Percentiles rank a stretch among this genome's conserved stretches.
phyloP scores from a whole-genome alignment of 1,140 invertebrate genomes.

The Periplaneta americana region DNA sequence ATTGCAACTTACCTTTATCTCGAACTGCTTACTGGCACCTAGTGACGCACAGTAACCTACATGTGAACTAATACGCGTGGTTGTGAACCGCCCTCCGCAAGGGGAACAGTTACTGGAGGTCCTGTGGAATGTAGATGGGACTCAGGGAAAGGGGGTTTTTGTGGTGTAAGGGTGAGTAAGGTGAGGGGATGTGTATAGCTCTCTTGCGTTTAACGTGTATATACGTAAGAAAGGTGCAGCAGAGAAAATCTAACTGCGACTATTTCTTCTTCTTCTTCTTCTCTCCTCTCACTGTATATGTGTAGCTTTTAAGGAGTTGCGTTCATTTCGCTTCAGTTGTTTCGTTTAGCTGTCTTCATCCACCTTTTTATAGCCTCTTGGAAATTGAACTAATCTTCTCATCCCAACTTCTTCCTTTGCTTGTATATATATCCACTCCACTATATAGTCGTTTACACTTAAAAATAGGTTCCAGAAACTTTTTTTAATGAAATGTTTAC shows the following conservation, averaged over 20 bases:
- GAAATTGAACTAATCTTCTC: slow-evolving; percentile 9
- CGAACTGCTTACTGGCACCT: no score
- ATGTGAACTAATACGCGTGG: no score
- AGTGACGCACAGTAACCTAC: no score
- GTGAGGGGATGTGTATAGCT: background rate
- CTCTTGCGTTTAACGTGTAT: background rate
- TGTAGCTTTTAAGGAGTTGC: background rate
- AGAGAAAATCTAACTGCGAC: background rate
- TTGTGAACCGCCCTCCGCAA: background rate
- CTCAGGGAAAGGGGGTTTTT: background rate
- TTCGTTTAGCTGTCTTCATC: slow-evolving; percentile 9
- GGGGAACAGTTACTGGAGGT: background rate
- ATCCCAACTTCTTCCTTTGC: background rate
- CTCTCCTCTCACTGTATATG: background rate
- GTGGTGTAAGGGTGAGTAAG: no score
- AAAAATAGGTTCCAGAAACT: background rate
- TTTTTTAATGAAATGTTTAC: background rate
- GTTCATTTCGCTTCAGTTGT: background rate
- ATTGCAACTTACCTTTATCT: no score
- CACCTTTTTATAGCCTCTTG: slow-evolving; percentile 7
- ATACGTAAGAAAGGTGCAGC: background rate
- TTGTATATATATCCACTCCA: background rate
- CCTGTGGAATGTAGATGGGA: background rate
- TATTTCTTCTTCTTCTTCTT: background rate
- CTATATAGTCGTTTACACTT: background rate